Percentiles rank a stretch among this genome's conserved stretches.
Conservation (phyloP, 2,797 vertebrate species). For the Apogon hyalosoma region DNA sequence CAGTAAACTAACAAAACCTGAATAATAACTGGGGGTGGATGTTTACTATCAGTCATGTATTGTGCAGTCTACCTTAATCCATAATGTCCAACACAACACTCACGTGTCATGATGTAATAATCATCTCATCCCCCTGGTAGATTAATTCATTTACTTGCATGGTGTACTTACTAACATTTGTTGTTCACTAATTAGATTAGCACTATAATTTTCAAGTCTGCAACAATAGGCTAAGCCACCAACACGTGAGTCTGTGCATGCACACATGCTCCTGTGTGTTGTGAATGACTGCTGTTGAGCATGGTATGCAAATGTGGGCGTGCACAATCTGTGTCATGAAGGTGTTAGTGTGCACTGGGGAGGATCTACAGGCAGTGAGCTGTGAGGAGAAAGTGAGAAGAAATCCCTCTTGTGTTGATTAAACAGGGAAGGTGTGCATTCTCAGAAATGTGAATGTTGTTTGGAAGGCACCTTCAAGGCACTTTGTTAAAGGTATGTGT, state of each 20-base stretch:
- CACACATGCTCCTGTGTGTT: slow-evolving; percentile 18
- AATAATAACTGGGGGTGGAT: too few species aligned
- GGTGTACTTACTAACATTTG: slow-evolving; percentile 40
- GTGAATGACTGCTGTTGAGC: slow-evolving; percentile 27
- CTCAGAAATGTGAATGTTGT: slow-evolving; percentile 14
- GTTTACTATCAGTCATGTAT: too few species aligned
- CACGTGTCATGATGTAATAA: slow-evolving; percentile 14
- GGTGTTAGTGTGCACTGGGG: slow-evolving; percentile 27
- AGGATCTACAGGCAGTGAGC: slow-evolving; percentile 19
- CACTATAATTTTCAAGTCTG: slow-evolving; percentile 53
- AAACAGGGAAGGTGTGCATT: slow-evolving; percentile 15
- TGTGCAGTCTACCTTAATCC: too few species aligned
- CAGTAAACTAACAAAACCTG: too few species aligned
- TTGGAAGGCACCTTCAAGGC: slow-evolving; percentile 26
- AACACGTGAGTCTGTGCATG: slow-evolving; percentile 29
- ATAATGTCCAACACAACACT: too few species aligned
- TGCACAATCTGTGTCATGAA: slow-evolving; percentile 10
- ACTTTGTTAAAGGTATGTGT: slow-evolving; percentile 63
- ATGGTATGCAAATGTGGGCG: slow-evolving; percentile 39
- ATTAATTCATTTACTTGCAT: slow-evolving; percentile 39
- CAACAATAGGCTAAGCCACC: slow-evolving; percentile 51
- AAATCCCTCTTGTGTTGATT: slow-evolving; percentile 22
- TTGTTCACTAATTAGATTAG: slow-evolving; percentile 73
- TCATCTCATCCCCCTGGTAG: neutral
- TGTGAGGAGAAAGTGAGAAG: neutral